These are phyloP conservation scores for Hydriomena furcata DNA, from an alignment of 2,888 invertebrate genomes.

Conservation along the genomic window DNA sequence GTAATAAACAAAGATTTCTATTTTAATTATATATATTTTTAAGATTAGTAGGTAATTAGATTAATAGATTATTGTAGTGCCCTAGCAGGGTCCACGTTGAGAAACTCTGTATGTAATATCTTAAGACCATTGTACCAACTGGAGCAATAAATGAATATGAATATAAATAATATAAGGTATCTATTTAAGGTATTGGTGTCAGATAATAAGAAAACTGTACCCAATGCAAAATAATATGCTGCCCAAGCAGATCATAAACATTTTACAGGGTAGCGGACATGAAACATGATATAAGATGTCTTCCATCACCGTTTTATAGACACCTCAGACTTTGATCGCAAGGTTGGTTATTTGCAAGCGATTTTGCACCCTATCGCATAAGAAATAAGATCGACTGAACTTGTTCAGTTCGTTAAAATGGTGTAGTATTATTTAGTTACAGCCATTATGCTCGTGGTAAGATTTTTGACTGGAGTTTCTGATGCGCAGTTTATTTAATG, in stretches of 20 bases:
- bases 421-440: conserved; percentile 1
- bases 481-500: conserved; percentile 1
- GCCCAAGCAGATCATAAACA: conserved; percentile 22
- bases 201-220: not conserved
- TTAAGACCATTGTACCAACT: too few species aligned
- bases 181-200: not conserved
- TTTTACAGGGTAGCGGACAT: conserved; percentile 28
- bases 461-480: not conserved
- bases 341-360: conserved; percentile 14
- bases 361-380: conserved; percentile 12
- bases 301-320: conserved; percentile 23
- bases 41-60: too few species aligned
- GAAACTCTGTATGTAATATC: too few species aligned
- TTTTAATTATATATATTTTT: too few species aligned
- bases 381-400: not conserved
- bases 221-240: conserved; percentile 22
- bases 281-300: conserved; percentile 24
- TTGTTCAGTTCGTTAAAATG: not conserved
- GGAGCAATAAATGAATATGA: too few species aligned
- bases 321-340: conserved; percentile 20
- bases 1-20: too few species aligned
- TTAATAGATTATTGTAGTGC: too few species aligned
- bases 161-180: too few species aligned
- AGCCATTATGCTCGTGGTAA: not conserved
- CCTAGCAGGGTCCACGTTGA: too few species aligned